Evolutionary conservation across 2,888 invertebrate genomes (phyloP), one percentile per base, ranked within the genome.

Genomic region (Mesorhabditis spiculigera): DNA sequence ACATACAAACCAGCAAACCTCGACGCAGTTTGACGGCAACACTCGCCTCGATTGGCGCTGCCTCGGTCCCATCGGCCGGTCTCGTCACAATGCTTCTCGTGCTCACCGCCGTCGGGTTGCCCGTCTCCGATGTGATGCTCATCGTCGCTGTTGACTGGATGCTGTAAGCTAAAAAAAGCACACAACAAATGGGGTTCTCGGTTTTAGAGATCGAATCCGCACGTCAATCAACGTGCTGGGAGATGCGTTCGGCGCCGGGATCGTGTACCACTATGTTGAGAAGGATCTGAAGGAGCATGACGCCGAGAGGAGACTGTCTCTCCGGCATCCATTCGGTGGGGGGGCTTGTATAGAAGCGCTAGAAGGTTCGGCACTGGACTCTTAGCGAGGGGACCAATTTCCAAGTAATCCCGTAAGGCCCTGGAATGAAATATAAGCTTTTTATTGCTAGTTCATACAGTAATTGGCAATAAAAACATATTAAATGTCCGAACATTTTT

Each of bases 21-120:
- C 16, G 6, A 50, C 77, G 66, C 86, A 95, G 95, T 88, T 92
- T 93, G 82, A 95, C 95, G 5, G 94, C 96, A 41, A 97, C 96
- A 1, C 92, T 95, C 69, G 96, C 96, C 1, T 95, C 95, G 82
- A 94, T 97, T 86, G 96, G 96, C 74, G 96, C 96, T 43, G 96
- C 96, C n/a, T 95, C 95, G 67, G 94, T 97, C 16, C 86, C 86
- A 5, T 85, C 84, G 2, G 86, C 86, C 41, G 86, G 86, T 43
- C 80, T 86, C 13, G 86, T 86, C 43, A 86, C 86, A 8, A 86
- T 86, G 86, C 78, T 88, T 68, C 86, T 88, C 13, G 88, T 88
- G 45, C 81, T 88, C 71, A 87, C 87, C 42, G 88, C 88, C 5
- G 87, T 88, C 44, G 88, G 88, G 16, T 81, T 88, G 65, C 88